These are phyloP conservation scores for Eupithecia abbreviata DNA, from an alignment of 2,888 invertebrate genomes.

Conservation along the genomic window DNA sequence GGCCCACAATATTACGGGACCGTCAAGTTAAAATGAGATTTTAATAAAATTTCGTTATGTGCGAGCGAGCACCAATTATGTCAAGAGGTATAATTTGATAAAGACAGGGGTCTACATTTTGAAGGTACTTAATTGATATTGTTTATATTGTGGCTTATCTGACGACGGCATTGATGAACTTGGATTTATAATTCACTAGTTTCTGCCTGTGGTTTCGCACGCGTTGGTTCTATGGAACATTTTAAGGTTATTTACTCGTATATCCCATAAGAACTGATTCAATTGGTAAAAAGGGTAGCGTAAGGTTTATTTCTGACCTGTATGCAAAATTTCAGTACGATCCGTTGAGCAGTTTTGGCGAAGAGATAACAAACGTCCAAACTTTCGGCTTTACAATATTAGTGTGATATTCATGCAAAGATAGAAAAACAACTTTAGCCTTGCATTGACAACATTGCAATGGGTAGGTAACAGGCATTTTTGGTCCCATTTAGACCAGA, in stretches of 20 bases:
- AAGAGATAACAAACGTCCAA: no score
- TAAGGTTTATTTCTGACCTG: no score
- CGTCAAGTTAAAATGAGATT: constrained; percentile 47
- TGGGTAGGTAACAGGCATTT: not conserved
- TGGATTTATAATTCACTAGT: not conserved
- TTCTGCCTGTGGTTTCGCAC: no score
- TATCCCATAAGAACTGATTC: no score
- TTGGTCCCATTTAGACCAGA: not conserved
- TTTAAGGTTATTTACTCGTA: no score
- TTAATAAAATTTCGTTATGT: constrained; percentile 44
- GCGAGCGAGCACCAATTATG: constrained; percentile 36
- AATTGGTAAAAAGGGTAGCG: no score
- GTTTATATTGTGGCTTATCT: not conserved
- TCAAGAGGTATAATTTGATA: constrained; percentile 39
- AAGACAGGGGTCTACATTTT: constrained; percentile 16
- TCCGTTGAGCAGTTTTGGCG: no score
- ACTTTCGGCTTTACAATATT: no score
- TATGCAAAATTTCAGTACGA: no score
- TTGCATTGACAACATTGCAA: not conserved
- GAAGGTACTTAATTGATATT: not conserved
- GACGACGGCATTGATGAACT: not conserved
- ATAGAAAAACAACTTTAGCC: not conserved
- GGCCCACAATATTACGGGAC: constrained; percentile 27
- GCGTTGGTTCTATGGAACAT: no score
- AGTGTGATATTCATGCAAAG: not conserved